These are phyloP conservation scores for Pogonomyrmex californicus DNA, from an alignment of 1,140 invertebrate genomes.

Conservation along the genomic window DNA sequence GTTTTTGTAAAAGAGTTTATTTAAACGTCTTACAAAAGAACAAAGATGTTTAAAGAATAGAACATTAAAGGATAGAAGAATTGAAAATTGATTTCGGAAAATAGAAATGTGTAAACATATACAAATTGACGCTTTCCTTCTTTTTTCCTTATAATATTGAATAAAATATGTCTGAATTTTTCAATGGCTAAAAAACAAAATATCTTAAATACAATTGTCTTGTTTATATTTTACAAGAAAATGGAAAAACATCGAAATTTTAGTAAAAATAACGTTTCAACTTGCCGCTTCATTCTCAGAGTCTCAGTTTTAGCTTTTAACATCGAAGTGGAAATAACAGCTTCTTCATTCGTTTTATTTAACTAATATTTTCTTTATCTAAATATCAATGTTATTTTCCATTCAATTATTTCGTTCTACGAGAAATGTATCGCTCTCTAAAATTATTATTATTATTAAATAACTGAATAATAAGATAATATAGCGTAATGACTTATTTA, in stretches of 20 bases:
- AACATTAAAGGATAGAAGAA: conserved; percentile 12
- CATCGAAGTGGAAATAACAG: background rate
- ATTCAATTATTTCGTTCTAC: background rate
- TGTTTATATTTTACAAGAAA: background rate
- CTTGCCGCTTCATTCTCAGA: conserved; percentile 2
- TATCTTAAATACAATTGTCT: conserved; percentile 35
- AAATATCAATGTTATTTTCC: conserved; percentile 13
- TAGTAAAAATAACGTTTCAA: conserved; percentile 12
- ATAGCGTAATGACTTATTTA: background rate
- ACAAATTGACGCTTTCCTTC: conserved; percentile 16
- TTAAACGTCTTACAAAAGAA: conserved; percentile 21
- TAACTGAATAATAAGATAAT: background rate
- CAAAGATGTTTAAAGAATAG: conserved; percentile 12
- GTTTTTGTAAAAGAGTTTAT: conserved; percentile 25
- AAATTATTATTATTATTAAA: conserved; percentile 18
- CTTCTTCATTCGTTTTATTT: background rate
- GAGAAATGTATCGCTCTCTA: background rate
- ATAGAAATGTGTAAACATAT: background rate
- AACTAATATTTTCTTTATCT: background rate
- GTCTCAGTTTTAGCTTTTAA: background rate
- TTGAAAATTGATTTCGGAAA: conserved; percentile 14
- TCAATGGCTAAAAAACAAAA: conserved; percentile 14
- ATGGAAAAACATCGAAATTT: background rate
- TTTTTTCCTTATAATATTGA: background rate
- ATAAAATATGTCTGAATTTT: background rate